These are phyloP conservation scores for Spheniscus mendiculus DNA, from an alignment of 2,113 vertebrate genomes.

Conservation along the genomic window DNA sequence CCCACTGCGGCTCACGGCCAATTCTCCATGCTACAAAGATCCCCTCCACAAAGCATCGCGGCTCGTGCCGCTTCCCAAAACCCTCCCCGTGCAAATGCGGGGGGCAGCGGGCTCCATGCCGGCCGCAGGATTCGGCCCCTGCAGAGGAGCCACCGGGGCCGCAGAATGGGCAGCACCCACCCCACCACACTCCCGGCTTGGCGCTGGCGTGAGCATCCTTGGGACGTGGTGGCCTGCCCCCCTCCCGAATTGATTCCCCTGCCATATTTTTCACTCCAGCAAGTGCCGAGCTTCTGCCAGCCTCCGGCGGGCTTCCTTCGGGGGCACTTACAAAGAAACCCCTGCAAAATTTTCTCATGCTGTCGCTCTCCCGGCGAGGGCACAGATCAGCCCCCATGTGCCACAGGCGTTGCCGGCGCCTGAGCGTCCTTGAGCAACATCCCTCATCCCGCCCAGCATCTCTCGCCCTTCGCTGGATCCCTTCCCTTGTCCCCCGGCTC, in stretches of 20 bases:
- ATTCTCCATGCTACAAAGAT: background rate
- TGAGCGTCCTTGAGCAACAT: background rate
- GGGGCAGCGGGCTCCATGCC: accelerated
- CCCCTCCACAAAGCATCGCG: background rate
- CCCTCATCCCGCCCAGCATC: background rate
- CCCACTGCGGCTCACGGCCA: accelerated
- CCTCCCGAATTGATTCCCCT: background rate
- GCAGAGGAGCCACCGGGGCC: background rate
- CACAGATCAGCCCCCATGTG: background rate
- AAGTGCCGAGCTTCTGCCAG: background rate
- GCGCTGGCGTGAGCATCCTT: background rate
- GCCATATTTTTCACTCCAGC: background rate
- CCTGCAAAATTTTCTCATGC: background rate
- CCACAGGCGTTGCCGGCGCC: background rate
- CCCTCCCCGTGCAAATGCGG: accelerated
- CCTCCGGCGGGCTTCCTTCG: background rate
- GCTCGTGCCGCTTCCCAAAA: background rate
- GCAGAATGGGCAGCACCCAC: background rate
- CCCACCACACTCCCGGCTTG: background rate
- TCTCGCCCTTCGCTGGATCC: background rate
- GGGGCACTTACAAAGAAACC: background rate
- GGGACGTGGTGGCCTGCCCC: accelerated
- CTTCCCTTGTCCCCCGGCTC: background rate
- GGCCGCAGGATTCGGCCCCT: accelerated
- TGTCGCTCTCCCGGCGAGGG: accelerated